phyloP scores from a whole-genome alignment of 2,113 vertebrate species.

The Poicephalus gulielmi region DNA sequence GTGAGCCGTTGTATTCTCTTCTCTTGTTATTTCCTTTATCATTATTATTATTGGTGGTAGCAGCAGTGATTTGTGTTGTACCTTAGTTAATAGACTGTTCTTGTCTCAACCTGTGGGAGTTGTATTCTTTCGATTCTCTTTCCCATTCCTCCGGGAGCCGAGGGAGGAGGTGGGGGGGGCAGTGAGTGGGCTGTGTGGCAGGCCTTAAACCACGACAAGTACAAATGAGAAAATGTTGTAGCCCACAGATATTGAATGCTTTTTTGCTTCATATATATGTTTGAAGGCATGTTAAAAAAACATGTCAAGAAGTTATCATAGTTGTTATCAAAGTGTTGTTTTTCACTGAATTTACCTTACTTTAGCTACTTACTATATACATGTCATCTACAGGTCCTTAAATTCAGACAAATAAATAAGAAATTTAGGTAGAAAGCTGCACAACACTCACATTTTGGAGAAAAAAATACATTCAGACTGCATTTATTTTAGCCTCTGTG shows the following conservation, averaged over 20 bases:
- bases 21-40: too few relatives aligned
- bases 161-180: too few relatives aligned
- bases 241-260: neutral
- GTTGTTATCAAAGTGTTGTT: neutral
- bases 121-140: too few relatives aligned
- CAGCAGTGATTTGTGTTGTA: too few relatives aligned
- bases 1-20: too few relatives aligned
- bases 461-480: neutral
- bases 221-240: neutral
- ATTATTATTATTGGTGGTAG: too few relatives aligned
- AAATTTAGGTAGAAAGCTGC: neutral
- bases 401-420: neutral
- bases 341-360: neutral
- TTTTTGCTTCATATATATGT: neutral
- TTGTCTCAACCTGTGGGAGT: too few relatives aligned
- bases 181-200: too few relatives aligned
- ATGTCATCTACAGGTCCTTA: neutral
- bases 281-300: neutral
- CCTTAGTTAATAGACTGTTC: too few relatives aligned
- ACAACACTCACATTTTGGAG: neutral
- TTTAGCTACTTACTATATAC: neutral
- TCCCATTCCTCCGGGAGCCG: too few relatives aligned
- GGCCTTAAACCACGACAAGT: too few relatives aligned
- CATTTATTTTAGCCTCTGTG: conserved; percentile 3
- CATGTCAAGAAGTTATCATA: neutral